Base-by-base conservation (phyloP, 64 coral and sea anemone species). In the Acropora yongei region DNA sequence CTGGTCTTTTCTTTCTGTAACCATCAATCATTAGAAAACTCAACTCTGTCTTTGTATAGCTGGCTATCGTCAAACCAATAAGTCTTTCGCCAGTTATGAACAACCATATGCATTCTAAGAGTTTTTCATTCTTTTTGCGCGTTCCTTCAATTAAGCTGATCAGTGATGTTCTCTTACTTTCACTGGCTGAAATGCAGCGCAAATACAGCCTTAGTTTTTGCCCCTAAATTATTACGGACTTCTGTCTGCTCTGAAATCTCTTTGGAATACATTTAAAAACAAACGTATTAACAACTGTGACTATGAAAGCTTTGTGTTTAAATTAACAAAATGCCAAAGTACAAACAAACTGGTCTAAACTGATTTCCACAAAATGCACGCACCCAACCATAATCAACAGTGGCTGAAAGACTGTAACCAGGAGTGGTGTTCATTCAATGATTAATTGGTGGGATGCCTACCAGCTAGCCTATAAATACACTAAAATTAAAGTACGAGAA, bases 251-350 rank as follows among this genome's bases (percentile, higher is more conserved):
- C 9, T 89, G n/a, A 89, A 89, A 89, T 78, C 87, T 46, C 46
- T 89, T 44, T 63, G 51, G 61, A 86, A 72, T 49, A 49, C 61
- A 39, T 53, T 18, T 39, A 73, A 73, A 14, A 71, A 49, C 45
- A 43, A 30, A 12, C 43, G 46, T 63, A 40, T 44, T 2, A 68
- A 76, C 55, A 79, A 78, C 11, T 41, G 49, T n/a, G 12, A 48
- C 18, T 46, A 39, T 63, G 74, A 65, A 79, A 68, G 6, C 18
- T 50, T 73, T 20, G 51, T 53, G 51, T 63, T 41, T 71, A 80
- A 45, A 68, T 68, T 79, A 89, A 46, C 10, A 79, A 79, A 79
- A 19, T 89, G 55, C 76, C 61, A 79, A 78, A 89, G 68, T 68
- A 42, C 40, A n/a, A 40, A 55, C 67, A 78, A 79, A 78, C 76